Base-by-base conservation (phyloP, 2,888 invertebrate genomes). In the Amphipyra tragopoginis region DNA sequence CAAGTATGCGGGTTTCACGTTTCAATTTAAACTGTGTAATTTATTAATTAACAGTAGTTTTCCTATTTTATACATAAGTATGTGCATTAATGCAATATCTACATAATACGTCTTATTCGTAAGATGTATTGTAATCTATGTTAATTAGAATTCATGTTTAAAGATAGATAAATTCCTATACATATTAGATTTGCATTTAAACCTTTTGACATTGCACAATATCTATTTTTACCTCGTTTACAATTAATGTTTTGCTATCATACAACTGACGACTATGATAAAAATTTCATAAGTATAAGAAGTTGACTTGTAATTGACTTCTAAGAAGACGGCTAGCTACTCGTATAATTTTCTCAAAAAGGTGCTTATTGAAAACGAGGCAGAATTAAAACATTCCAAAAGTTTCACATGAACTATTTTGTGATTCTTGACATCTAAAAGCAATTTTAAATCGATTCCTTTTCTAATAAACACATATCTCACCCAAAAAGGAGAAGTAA, bases 121-220 rank as follows among this genome's bases (percentile, higher is more conserved):
- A 39, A 65, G 47, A 55, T 71, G 5, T 49, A 38, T 71, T 66
- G 9, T 56, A 67, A 67, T 56, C 7, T 72, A 72, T 57, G 50
- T 29, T 43, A 72, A 67, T 66, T 3, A 48, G 11, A 56, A 50
- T 40, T n/a, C 45, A 14, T 33, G 39, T 43, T 67, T 56, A 43
- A 51, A 65, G 33, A 40, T 43, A 47, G 15, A 56, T 29, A 42
- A 11, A 65, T 65, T 65, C 39, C 15, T 47, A 47, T 43, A 21
- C 5, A 36, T 13, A 33, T 21, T 34, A 10, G 1, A 43, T 40
- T 42, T 10, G 13, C 40, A 36, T 50, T 26, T 26, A 34, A 44
- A 36, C 5, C 33, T 42, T 49, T 65, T 40, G 34, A n/a, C 13
- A 47, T 65, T 34, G 42, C 26, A 29, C 9, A 50, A 40, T 42